These are phyloP conservation scores for Cephus pygmeus DNA, from an alignment of 2,888 invertebrate species.

Conservation along the genomic window DNA sequence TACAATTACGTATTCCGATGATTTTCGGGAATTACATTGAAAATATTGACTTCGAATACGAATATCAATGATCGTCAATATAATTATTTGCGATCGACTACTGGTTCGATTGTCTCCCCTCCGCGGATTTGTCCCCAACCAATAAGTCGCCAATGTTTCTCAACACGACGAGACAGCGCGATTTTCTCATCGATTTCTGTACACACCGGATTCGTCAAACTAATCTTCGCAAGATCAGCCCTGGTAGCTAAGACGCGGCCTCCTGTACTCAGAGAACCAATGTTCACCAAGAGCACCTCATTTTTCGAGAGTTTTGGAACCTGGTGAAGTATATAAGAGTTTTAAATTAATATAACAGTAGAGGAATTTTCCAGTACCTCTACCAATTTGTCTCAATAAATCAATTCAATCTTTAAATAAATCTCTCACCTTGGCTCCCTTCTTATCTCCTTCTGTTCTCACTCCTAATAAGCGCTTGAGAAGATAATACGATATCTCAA, in stretches of 20 bases:
- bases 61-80: background rate
- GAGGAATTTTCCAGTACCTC: background rate
- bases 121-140: conserved; percentile 99
- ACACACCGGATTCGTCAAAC: conserved; percentile 96
- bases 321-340: conserved; percentile 48
- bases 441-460: conserved; percentile 98
- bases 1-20: background rate
- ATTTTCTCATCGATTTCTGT: conserved; percentile 99
- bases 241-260: conserved; percentile 94
- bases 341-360: conserved; percentile 10
- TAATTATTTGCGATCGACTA: conserved; percentile 66
- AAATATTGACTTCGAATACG: background rate
- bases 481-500: conserved; percentile 98
- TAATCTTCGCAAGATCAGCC: conserved; percentile 97
- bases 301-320: conserved; percentile 90
- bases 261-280: conserved; percentile 98
- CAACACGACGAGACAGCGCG: conserved; percentile 97
- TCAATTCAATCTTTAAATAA: background rate
- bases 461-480: conserved; percentile 96
- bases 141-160: conserved; percentile 99
- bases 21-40: background rate
- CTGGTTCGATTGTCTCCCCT: conserved; percentile 94
- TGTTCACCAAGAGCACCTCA: conserved; percentile 96
- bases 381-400: conserved; percentile 6
- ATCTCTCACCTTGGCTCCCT: conserved; percentile 87